Conservation (phyloP, 2,888 invertebrate genomes). For the Dendrolimus houi region DNA sequence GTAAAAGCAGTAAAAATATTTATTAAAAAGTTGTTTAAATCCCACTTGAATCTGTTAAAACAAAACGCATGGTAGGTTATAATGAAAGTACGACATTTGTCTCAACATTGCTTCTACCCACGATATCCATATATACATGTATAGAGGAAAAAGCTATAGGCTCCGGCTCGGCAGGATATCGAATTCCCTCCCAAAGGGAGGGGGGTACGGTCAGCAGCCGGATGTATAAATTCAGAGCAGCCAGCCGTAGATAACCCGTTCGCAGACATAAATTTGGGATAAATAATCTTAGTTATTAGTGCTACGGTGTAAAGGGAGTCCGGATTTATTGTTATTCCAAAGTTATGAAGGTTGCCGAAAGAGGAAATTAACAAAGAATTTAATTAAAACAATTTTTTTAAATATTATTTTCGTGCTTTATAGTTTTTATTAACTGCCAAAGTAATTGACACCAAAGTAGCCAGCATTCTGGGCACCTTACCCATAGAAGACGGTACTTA, state of each 20-base stretch:
- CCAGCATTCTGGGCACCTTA: no score
- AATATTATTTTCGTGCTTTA: no score
- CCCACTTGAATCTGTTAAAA: no score
- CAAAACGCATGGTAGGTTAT: no score
- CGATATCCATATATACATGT: background rate
- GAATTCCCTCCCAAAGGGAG: conserved; percentile 4
- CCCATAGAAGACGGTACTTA: no score
- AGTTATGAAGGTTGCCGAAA: background rate
- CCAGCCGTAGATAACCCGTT: conserved; percentile 49
- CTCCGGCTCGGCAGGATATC: conserved; percentile 4
- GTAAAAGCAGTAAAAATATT: no score
- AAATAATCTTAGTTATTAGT: conserved; percentile 56
- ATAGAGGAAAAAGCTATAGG: background rate
- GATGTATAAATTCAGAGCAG: conserved; percentile 45
- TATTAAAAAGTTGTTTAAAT: no score
- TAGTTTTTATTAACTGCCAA: no score
- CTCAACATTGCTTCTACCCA: no score
- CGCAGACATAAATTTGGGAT: conserved; percentile 47
- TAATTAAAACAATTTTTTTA: no score
- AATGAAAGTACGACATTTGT: no score
- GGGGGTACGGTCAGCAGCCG: conserved; percentile 12
- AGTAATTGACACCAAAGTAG: no score
- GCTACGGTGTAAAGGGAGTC: conserved; percentile 15
- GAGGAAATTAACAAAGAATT: background rate
- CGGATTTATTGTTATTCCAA: conserved; percentile 3